Percentiles rank a stretch among this genome's conserved stretches.
Evolutionary conservation across 2,113 vertebrate species (phyloP).

Genomic region (Catharus bicknelli): DNA sequence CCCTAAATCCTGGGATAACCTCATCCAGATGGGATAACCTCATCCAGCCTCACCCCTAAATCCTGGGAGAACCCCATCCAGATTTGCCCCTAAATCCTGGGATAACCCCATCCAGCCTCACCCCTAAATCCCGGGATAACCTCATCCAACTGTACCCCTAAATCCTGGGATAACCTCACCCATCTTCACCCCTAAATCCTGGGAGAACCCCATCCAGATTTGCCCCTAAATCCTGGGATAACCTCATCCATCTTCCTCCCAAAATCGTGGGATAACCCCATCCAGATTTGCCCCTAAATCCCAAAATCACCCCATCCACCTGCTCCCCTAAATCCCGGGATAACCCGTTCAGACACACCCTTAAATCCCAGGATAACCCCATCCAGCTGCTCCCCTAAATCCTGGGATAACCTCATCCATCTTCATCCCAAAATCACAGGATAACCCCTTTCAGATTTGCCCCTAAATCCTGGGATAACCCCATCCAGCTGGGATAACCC

Average conservation of each 20-base stretch:
- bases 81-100: too few relatives aligned
- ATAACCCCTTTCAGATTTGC: neutral
- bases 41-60: neutral
- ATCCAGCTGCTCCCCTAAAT: neutral
- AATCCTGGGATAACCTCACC: too few relatives aligned
- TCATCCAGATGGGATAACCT: neutral
- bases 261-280: neutral
- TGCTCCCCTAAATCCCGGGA: neutral
- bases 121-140: neutral
- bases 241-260: neutral
- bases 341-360: neutral
- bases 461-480: neutral
- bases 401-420: fast-evolving
- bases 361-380: neutral
- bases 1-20: neutral
- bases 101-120: neutral
- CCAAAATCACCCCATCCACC: neutral
- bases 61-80: too few relatives aligned
- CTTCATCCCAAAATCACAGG: neutral
- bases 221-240: too few relatives aligned
- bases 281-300: neutral
- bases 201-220: neutral
- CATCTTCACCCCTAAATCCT: fast-evolving
- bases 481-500: neutral
- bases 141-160: too few relatives aligned